These are phyloP conservation scores for Scophthalmus maximus DNA, from an alignment of 2,113 vertebrate species.

Conservation along the genomic window DNA sequence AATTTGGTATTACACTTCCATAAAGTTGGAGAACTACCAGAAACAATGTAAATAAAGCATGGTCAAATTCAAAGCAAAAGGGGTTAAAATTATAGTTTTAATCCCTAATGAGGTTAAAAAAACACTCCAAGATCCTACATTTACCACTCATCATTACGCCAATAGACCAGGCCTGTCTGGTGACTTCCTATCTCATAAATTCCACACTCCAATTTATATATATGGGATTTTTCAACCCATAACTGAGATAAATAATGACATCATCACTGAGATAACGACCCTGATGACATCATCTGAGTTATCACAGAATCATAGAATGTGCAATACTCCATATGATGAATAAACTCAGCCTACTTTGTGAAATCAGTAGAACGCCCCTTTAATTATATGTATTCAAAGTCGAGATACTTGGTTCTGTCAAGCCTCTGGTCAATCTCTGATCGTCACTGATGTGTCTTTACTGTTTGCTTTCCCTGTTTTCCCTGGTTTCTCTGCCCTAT, in stretches of 20 bases:
- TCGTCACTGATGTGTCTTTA: not conserved
- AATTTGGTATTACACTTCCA: constrained; percentile 3
- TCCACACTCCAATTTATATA: not conserved
- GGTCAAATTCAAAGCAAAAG: not conserved
- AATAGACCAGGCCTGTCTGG: not conserved
- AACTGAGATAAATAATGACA: not conserved
- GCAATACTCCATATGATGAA: not conserved
- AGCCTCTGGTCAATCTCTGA: not conserved
- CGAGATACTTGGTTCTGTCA: not conserved
- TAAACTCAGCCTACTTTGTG: not conserved
- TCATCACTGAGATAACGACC: not conserved
- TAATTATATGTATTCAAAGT: not conserved
- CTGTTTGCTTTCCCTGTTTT: not conserved
- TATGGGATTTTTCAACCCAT: not conserved
- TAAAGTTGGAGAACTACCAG: not conserved
- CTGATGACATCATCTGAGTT: not conserved
- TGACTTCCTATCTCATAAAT: not conserved
- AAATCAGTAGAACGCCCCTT: not conserved
- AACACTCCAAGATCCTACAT: not conserved
- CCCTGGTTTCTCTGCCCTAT: constrained; percentile 5
- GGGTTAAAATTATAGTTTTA: not conserved
- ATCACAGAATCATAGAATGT: too few relatives aligned
- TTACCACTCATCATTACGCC: not conserved
- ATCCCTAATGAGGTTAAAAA: not conserved
- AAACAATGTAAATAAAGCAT: not conserved